Conservation (phyloP, 2,113 vertebrate genomes). For the Tangachromis dhanisi region DNA sequence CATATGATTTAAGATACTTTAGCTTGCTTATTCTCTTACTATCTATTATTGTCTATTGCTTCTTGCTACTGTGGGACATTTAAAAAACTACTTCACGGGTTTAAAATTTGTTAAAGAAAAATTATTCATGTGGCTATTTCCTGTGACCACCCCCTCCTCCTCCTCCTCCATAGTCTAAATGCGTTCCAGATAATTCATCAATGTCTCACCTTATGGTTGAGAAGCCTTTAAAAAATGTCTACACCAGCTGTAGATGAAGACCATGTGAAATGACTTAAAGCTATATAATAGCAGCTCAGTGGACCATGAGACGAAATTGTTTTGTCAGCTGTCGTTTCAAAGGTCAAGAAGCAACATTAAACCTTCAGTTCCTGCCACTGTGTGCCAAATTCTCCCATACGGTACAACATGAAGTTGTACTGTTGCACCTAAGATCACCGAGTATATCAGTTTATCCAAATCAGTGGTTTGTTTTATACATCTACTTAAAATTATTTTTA, state of each 20-base stretch:
- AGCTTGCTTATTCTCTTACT: neutral
- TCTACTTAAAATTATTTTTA: neutral
- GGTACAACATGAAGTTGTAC: neutral
- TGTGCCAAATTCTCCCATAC: neutral
- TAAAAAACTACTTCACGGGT: fast-evolving
- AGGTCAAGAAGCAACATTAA: neutral
- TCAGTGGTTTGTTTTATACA: neutral
- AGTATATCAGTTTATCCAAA: neutral
- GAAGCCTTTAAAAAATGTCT: neutral
- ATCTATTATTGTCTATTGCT: neutral
- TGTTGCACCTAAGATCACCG: neutral
- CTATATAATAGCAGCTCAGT: neutral
- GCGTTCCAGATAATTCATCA: neutral
- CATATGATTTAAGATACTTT: neutral
- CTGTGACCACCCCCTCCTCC: neutral
- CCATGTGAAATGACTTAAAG: neutral
- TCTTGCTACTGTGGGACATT: neutral
- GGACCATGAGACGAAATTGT: neutral
- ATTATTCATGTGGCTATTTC: neutral
- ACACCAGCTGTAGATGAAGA: neutral
- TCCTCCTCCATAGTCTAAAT: neutral
- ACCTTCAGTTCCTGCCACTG: neutral
- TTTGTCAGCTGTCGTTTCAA: neutral
- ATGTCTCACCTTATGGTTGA: neutral
- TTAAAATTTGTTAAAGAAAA: neutral